These are phyloP conservation scores for Anniella stebbinsi DNA, from an alignment of 2,797 vertebrate species.

Conservation along the genomic window DNA sequence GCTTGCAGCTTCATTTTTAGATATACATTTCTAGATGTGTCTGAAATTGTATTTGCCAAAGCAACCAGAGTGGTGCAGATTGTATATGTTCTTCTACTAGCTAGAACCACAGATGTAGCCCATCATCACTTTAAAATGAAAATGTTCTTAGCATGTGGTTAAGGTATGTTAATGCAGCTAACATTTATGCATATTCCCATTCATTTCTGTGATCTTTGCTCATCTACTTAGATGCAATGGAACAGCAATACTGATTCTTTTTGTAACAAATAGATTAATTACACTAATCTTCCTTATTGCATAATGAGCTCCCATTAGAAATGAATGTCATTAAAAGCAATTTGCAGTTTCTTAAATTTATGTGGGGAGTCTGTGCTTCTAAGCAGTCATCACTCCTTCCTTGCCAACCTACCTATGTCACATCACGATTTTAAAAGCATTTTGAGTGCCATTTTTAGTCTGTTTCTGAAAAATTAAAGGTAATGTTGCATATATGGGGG, in stretches of 20 bases:
- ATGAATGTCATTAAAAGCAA: constrained; percentile 51
- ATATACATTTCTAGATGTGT: constrained; percentile 52
- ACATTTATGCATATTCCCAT: not conserved
- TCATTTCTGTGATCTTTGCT: constrained; percentile 34
- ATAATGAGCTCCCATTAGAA: constrained; percentile 59
- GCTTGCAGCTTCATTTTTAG: constrained; percentile 49
- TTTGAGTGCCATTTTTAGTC: not conserved
- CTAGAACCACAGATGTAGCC: constrained; percentile 29
- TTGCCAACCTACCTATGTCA: constrained; percentile 51
- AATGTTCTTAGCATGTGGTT: not conserved
- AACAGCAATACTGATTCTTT: constrained; percentile 46
- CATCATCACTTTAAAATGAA: constrained; percentile 23
- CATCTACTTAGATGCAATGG: not conserved
- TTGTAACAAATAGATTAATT: constrained; percentile 59
- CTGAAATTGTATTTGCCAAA: constrained; percentile 53
- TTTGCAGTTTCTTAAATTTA: constrained; percentile 51
- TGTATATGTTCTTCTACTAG: constrained; percentile 39
- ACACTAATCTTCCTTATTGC: constrained; percentile 43
- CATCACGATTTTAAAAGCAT: constrained; percentile 32
- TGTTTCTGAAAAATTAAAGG: not conserved
- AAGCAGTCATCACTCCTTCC: constrained; percentile 44
- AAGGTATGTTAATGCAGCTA: constrained; percentile 37
- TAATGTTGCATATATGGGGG: not conserved
- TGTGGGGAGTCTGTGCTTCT: constrained; percentile 39
- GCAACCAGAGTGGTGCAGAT: constrained; percentile 1